phyloP scores from a whole-genome alignment of 1,140 invertebrate genomes.

The Achatina immaculata region DNA sequence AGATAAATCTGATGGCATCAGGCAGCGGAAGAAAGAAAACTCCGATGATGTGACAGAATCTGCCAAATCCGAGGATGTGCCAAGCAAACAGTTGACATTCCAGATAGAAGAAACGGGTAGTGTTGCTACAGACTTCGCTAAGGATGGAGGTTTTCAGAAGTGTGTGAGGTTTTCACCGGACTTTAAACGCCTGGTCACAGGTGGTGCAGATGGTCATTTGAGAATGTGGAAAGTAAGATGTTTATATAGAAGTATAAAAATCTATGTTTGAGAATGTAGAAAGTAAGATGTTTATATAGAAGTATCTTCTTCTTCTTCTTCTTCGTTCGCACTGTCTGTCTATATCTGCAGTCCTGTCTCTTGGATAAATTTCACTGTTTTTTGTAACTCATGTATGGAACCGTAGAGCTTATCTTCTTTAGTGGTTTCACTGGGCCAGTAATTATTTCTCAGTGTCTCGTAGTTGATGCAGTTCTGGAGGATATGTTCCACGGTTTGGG shows the following conservation, averaged over 20 bases:
- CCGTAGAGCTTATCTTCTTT: too few relatives aligned
- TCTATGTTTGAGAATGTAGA: conserved; percentile 84
- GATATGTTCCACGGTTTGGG: too few relatives aligned
- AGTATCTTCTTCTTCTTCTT: too few relatives aligned
- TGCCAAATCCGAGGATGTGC: conserved; percentile 36
- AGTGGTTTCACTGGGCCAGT: too few relatives aligned
- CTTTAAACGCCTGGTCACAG: conserved; percentile 87
- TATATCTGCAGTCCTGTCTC: too few relatives aligned
- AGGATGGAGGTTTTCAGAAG: conserved; percentile 85
- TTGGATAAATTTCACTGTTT: too few relatives aligned
- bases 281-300: conserved; percentile 63
- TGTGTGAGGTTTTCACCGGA: conserved; percentile 84
- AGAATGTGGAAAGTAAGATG: conserved; percentile 82
- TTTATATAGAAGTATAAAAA: neutral
- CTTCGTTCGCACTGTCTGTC: too few relatives aligned
- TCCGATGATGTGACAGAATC: conserved; percentile 3
- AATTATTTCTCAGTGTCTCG: too few relatives aligned
- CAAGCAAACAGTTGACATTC: conserved; percentile 68
- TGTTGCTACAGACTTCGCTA: conserved; percentile 73
- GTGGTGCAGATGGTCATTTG: conserved; percentile 88
- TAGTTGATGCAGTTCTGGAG: too few relatives aligned
- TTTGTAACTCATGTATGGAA: too few relatives aligned
- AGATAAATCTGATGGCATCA: conserved; percentile 35
- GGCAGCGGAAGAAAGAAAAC: conserved; percentile 52
- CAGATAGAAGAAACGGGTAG: conserved; percentile 67